Evolutionary conservation across 2,797 vertebrate genomes (phyloP).

Genomic region (Falco naumanni): DNA sequence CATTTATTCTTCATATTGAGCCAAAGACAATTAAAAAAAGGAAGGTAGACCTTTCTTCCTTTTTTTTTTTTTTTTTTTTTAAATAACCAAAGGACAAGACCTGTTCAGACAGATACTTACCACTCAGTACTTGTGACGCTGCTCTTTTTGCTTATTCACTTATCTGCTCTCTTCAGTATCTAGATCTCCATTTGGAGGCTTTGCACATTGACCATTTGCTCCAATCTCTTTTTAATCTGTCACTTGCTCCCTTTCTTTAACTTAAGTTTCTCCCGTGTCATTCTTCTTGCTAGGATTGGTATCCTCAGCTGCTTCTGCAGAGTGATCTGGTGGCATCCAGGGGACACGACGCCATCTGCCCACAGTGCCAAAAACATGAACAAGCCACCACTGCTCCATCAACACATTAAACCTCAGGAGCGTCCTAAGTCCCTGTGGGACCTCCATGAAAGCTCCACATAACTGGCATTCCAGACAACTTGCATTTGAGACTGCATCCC

Average conservation of each 20-base stretch:
- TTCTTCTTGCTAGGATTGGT: not conserved
- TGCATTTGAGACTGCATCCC: not conserved
- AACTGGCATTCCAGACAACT: not conserved
- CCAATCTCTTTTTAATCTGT: not conserved
- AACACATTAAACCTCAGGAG: not conserved
- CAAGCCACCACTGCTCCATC: not conserved
- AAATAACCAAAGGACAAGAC: not conserved
- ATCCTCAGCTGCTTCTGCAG: not conserved
- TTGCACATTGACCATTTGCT: not conserved
- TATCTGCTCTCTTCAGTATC: not conserved
- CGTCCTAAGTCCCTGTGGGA: not conserved
- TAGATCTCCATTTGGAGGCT: not conserved
- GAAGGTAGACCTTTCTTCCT: not conserved
- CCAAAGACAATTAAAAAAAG: not conserved
- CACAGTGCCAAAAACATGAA: not conserved
- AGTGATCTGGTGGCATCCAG: not conserved
- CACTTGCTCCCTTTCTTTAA: not conserved
- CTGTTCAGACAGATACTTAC: not conserved
- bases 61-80: not conserved
- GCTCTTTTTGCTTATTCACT: not conserved
- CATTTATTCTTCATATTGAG: not conserved
- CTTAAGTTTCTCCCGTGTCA: not conserved
- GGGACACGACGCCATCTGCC: rapidly evolving
- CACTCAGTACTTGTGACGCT: not conserved
- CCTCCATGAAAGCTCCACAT: not conserved